Conservation (phyloP, 2,113 vertebrate genomes). For the Nyctereutes procyonoides region DNA sequence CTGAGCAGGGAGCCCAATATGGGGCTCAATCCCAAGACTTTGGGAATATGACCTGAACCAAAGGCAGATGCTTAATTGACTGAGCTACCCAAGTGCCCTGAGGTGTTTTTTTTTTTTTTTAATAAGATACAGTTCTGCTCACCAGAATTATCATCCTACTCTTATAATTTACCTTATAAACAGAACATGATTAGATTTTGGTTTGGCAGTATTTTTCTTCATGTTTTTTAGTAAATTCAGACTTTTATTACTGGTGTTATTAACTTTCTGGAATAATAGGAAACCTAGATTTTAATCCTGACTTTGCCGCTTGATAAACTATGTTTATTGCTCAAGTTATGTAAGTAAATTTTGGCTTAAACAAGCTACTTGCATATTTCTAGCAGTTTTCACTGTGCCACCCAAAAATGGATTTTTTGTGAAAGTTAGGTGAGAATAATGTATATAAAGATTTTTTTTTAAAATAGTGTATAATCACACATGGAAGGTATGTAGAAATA, state of each 20-base stretch:
- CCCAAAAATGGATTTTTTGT: not conserved
- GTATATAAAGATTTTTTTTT: not conserved
- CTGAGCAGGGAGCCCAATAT: too few relatives aligned
- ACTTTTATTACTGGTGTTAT: conserved; percentile 26
- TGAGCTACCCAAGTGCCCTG: not conserved
- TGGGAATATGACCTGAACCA: too few relatives aligned
- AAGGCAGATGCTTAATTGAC: too few relatives aligned
- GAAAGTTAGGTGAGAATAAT: not conserved
- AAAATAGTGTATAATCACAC: not conserved
- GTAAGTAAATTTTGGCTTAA: not conserved
- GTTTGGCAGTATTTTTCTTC: conserved; percentile 21
- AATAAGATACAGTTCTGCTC: not conserved
- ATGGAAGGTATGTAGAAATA: not conserved
- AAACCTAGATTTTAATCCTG: conserved; percentile 40
- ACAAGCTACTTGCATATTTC: not conserved
- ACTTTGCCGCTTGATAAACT: not conserved
- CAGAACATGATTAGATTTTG: not conserved
- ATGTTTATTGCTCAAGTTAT: not conserved
- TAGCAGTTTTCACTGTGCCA: not conserved
- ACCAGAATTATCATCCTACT: not conserved
- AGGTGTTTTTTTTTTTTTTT: not conserved
- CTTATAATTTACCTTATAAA: not conserved
- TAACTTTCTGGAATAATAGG: conserved; percentile 6
- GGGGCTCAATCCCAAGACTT: too few relatives aligned
- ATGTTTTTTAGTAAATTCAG: not conserved